phyloP scores from a whole-genome alignment of 2,797 vertebrate species.

The Phrynocephalus vlangalii region DNA sequence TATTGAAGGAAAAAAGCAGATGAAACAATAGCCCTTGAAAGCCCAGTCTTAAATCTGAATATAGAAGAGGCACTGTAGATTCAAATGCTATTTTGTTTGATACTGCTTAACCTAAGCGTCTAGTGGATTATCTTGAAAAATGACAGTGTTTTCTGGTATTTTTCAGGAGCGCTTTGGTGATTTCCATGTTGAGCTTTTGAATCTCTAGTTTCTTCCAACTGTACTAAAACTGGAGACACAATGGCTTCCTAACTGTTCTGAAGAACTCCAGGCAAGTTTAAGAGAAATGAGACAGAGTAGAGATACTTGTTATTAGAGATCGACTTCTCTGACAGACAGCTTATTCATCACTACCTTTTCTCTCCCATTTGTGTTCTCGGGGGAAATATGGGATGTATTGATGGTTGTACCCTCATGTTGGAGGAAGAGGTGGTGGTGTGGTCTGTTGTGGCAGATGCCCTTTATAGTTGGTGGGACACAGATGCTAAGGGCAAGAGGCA shows the following conservation, averaged over 20 bases:
- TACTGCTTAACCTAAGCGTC: fast-evolving
- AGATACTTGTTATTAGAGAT: neutral
- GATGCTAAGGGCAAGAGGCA: too few species aligned
- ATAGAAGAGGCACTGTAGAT: constrained; percentile 4
- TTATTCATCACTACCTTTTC: neutral
- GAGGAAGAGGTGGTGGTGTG: neutral
- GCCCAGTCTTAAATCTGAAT: neutral
- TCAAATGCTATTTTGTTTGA: neutral
- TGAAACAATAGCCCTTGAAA: neutral
- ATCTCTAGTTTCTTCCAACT: neutral
- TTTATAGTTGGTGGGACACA: too few species aligned
- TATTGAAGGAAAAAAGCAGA: neutral
- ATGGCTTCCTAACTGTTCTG: neutral
- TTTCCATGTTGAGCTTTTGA: neutral
- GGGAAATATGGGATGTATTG: neutral
- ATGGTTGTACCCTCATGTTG: neutral
- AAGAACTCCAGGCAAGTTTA: neutral
- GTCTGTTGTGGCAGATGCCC: neutral
- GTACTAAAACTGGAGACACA: neutral
- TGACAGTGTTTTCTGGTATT: neutral
- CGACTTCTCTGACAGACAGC: neutral
- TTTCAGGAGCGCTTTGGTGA: neutral
- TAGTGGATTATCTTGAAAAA: neutral
- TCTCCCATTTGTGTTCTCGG: neutral
- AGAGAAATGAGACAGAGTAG: neutral